Evolutionary conservation across 2,113 vertebrate genomes (phyloP).

Genomic region (Gavialis gangeticus): DNA sequence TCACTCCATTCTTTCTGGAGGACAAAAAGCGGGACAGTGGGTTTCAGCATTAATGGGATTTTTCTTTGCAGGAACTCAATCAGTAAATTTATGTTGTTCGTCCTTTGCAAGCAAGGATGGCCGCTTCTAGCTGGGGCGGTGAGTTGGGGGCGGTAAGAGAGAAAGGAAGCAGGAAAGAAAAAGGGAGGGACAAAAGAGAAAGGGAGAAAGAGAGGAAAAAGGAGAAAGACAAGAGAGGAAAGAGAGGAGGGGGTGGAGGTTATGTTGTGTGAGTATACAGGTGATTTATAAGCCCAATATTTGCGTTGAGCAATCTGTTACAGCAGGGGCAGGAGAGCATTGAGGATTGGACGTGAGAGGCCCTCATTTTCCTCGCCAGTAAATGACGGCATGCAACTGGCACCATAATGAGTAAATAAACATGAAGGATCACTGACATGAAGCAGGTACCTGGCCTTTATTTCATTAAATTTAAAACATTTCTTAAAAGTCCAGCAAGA

Average conservation of each 20-base stretch:
- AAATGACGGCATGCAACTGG: slow-evolving; percentile 12
- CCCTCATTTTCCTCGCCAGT: background rate
- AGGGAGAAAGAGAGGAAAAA: background rate
- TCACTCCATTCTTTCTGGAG: fast-evolving
- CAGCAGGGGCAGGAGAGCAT: background rate
- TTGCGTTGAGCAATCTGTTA: too few species aligned
- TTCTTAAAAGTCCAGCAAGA: slow-evolving; percentile 29
- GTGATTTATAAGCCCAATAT: too few species aligned
- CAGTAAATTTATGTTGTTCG: too few species aligned
- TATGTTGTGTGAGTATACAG: too few species aligned
- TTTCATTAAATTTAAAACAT: slow-evolving; percentile 1
- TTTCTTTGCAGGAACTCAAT: too few species aligned
- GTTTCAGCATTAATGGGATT: too few species aligned
- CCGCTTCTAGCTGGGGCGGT: too few species aligned
- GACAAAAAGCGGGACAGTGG: too few species aligned
- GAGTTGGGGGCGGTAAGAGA: too few species aligned
- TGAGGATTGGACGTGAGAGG: background rate
- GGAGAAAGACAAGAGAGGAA: too few species aligned
- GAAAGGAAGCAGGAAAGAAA: fast-evolving
- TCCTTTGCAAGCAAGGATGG: too few species aligned
- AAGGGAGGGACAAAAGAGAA: background rate
- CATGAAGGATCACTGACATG: background rate
- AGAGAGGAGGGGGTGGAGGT: too few species aligned
- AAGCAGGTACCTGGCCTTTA: slow-evolving; percentile 5
- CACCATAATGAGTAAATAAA: slow-evolving; percentile 41